Percentiles rank a stretch among this genome's conserved stretches.
Conservation (phyloP, 2,113 vertebrate genomes). For the Dipodomys ordii region DNA sequence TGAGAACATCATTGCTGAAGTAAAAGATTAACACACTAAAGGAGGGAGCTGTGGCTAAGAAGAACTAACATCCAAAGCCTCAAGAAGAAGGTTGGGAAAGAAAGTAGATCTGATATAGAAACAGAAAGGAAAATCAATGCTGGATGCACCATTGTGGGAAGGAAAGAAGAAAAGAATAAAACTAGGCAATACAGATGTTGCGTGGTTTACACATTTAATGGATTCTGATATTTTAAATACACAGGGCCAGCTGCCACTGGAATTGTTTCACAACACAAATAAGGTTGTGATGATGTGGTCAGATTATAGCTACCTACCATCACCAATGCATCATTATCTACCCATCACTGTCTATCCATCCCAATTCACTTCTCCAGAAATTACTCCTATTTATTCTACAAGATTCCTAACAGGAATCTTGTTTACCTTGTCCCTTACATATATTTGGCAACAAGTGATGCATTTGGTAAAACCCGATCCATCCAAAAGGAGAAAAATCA, state of each 20-base stretch:
- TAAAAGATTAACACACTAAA: not conserved
- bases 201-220: not conserved
- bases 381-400: not conserved
- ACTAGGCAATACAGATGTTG: not conserved
- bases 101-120: not conserved
- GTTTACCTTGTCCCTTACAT: not conserved
- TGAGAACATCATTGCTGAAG: not conserved
- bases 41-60: not conserved
- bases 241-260: not conserved
- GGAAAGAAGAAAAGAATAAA: not conserved
- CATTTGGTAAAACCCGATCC: too few species aligned
- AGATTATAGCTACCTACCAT: not conserved
- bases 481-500: not conserved
- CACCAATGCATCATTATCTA: too few species aligned
- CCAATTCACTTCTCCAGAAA: not conserved
- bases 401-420: not conserved
- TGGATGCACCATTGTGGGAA: not conserved
- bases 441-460: not conserved
- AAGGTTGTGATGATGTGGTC: not conserved
- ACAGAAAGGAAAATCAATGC: constrained; percentile 9
- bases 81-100: not conserved
- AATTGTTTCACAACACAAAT: too few species aligned
- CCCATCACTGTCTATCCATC: too few species aligned
- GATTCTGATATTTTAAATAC: not conserved
- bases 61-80: not conserved